These are phyloP conservation scores for Struthidea cinerea DNA, from an alignment of 2,113 vertebrate species.

Conservation along the genomic window DNA sequence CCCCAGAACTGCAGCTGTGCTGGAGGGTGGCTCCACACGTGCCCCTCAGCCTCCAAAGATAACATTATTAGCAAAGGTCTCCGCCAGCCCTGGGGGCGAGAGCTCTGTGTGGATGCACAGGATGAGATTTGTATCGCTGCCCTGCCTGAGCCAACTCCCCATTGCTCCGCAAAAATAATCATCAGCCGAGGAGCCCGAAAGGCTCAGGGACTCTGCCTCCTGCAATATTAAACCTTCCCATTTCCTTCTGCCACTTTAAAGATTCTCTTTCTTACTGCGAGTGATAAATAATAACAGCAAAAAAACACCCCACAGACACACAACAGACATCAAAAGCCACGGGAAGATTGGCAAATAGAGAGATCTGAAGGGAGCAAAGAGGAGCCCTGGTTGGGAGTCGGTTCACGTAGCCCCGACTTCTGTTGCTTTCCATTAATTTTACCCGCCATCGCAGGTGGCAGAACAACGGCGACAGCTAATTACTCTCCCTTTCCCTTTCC, in stretches of 20 bases:
- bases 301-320: conserved; percentile 49
- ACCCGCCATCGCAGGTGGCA: conserved; percentile 15
- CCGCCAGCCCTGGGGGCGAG: not conserved
- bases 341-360: conserved; percentile 50
- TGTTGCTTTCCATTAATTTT: conserved; percentile 57
- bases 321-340: conserved; percentile 59
- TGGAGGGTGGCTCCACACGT: not conserved
- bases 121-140: not conserved
- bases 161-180: not conserved
- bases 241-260: conserved; percentile 61
- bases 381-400: conserved; percentile 47
- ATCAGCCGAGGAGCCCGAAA: not conserved
- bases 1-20: not conserved
- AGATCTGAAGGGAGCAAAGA: conserved; percentile 50
- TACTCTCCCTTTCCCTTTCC: not conserved
- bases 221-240: conserved; percentile 51
- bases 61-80: not conserved
- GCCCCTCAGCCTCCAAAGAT: not conserved
- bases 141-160: not conserved
- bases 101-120: not conserved
- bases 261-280: conserved; percentile 51
- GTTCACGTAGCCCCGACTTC: conserved; percentile 54
- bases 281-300: conserved; percentile 62
- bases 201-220: conserved; percentile 21
- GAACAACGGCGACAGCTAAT: conserved; percentile 44